These are phyloP conservation scores for Oceanites oceanicus DNA, from an alignment of 2,113 vertebrate species.

Conservation along the genomic window DNA sequence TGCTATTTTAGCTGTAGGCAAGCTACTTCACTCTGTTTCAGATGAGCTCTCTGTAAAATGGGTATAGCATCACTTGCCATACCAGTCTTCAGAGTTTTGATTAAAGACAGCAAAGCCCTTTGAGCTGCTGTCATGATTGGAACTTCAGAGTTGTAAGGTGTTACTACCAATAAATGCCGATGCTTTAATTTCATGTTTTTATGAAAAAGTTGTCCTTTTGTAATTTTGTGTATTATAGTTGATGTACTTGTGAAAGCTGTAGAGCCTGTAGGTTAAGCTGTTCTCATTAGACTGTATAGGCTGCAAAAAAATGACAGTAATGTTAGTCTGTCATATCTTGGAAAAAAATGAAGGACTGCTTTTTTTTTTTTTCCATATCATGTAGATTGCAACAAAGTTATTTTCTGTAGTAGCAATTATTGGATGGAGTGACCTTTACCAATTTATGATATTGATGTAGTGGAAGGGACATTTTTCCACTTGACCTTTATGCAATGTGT, in stretches of 20 bases:
- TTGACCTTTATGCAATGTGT: slow-evolving; percentile 75
- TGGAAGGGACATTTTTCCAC: slow-evolving; percentile 71
- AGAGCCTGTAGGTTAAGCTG: not conserved
- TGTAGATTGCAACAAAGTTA: slow-evolving; percentile 29
- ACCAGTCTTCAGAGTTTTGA: not conserved
- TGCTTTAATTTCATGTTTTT: not conserved
- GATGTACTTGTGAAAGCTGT: not conserved
- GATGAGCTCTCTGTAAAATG: not conserved
- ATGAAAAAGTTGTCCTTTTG: not conserved
- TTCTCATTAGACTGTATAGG: not conserved
- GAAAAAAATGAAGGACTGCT: not conserved
- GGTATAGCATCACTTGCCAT: not conserved
- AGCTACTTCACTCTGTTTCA: not conserved
- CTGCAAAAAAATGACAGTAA: not conserved
- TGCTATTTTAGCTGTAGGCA: not conserved
- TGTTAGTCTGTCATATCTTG: not conserved
- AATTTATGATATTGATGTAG: slow-evolving; percentile 54
- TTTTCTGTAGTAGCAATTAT: slow-evolving; percentile 36
- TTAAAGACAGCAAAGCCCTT: not conserved
- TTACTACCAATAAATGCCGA: not conserved
- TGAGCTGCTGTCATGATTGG: not conserved
- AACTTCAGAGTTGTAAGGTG: not conserved
- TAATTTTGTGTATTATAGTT: not conserved
- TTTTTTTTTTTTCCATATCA: not conserved
- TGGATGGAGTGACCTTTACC: slow-evolving; percentile 72